Base-by-base conservation (phyloP, 2,113 vertebrate species). In the Mesoclemmys tuberculata region DNA sequence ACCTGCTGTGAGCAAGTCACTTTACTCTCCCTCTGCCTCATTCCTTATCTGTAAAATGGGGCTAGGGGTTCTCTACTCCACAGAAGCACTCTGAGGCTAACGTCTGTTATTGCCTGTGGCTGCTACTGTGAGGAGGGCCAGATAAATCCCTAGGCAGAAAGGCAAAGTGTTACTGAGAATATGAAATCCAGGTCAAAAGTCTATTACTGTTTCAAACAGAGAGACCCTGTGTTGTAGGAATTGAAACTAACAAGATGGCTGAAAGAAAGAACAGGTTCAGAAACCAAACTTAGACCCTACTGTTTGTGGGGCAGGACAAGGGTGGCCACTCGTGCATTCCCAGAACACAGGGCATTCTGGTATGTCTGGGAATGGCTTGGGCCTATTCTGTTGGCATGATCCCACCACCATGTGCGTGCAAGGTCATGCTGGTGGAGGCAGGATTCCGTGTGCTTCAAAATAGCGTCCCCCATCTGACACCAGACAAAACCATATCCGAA, bases 171-270 rank as follows among this genome's bases (percentile, higher is more conserved):
- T 24, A 77, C 44, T 44, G 74, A 77, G 26, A 77, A 26, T 77
- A 14, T 46, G 41, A 77, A 41, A 46, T 46, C 22, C 74, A 77
- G 41, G 41, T 27, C 4, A 27, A 41, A 75, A 26, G 21, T 75
- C 71, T 26, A 27, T 46, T 44, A 27, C 74, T 44, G 19, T n/a
- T 71, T 71, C 64, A 71, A 71, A n/a, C 19, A 71, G n/a, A n/a
- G 64, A 21, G 64, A 38, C 64, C 61, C 14, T 71, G 64, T 8
- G 10, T 27, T 27, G 5, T 49, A 13, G 16, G 24, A 0, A 0
- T 10, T 61, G 81, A 38, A 46, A 18, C 54, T 64, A 46, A 11
- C 1, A 0, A 27, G 51, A 48, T 61, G 26, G 41, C 56, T 0
- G 0, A 84, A 75, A 74, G 83, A 64, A 82, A 92, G 90, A 86